Evolutionary conservation across 2,888 invertebrate species (phyloP), one percentile per base, ranked within the genome.

Genomic region (Plebejus anna): DNA sequence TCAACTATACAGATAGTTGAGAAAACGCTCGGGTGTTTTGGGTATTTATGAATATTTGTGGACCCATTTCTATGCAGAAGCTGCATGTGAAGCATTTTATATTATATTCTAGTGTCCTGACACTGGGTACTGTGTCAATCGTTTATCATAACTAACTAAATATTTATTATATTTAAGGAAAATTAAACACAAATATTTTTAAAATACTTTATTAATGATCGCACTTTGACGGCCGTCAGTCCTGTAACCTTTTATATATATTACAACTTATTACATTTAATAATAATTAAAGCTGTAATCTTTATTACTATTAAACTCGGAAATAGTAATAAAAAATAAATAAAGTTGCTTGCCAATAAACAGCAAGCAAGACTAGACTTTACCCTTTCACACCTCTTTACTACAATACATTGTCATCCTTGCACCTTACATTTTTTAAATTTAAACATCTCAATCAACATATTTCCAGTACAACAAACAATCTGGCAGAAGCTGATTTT

Each of bases 271-370:
- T 55, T 55, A 55, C 16, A 4, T 55, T 1, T 55, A 55, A 55
- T 4, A 16, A 16, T 13, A 16, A 16, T 55, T 55, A 55, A 55
- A 16, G 55, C 55, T 55, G 55, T 55, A 55, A 28, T 51, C 73
- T 73, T 73, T 55, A 73, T 73, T 73, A 77, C 76, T 78, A 76
- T 77, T 78, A 36, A 76, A 42, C 70, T 38, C 70, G 13, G 61
- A 61, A 77, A 78, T 78, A 75, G 73, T 75, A 76, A 77, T 66
- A 76, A 78, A 78, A 78, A 75, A 47, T 76, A 71, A 71, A 71
- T 71, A 70, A 38, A 70, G 32, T 70, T 70, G 42, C 38, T 42
- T 71, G 32, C 66, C 13, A 32, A 5, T 66, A 13, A 61, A 61
- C n/a, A 71, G 71, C 71, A 72, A 72, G 47, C 72, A 11, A 76